Percentiles rank a stretch among this genome's conserved stretches.
Conservation (phyloP, 2,888 invertebrate genomes). For the Iselma pallidipennis region DNA sequence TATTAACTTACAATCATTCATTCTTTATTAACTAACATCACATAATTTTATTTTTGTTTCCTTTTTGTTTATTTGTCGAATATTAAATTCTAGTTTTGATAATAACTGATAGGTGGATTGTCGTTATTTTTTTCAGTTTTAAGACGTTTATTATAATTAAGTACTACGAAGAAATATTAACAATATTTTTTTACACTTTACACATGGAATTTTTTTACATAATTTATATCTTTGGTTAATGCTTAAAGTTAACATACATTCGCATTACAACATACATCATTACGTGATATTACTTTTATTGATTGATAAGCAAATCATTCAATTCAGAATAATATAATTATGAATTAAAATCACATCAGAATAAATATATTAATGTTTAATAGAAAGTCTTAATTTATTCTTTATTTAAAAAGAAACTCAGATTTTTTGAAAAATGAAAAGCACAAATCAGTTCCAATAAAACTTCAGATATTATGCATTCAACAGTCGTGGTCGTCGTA, state of each 20-base stretch:
- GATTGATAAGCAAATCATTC: slow-evolving; percentile 3
- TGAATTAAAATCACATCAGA: background rate
- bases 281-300: no score
- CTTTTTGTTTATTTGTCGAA: no score
- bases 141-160: background rate
- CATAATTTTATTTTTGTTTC: slow-evolving; percentile 9
- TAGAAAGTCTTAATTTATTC: background rate
- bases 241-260: background rate
- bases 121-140: background rate
- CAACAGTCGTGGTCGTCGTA: slow-evolving; percentile 53
- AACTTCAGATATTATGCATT: no score
- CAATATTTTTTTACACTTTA: background rate
- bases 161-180: background rate
- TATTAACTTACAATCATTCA: slow-evolving; percentile 12
- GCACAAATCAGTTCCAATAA: no score
- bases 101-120: background rate
- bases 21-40: slow-evolving; percentile 16
- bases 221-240: slow-evolving; percentile 22
- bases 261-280: slow-evolving; percentile 10
- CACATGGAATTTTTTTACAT: slow-evolving; percentile 14
- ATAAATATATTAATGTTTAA: slow-evolving; percentile 4
- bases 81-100: background rate
- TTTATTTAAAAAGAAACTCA: background rate
- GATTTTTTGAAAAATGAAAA: background rate
- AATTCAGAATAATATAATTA: slow-evolving; percentile 1